Evolutionary conservation across 2,888 invertebrate genomes (phyloP), one percentile per base, ranked within the genome.

Genomic region (Drosophila pseudotalamancana): DNA sequence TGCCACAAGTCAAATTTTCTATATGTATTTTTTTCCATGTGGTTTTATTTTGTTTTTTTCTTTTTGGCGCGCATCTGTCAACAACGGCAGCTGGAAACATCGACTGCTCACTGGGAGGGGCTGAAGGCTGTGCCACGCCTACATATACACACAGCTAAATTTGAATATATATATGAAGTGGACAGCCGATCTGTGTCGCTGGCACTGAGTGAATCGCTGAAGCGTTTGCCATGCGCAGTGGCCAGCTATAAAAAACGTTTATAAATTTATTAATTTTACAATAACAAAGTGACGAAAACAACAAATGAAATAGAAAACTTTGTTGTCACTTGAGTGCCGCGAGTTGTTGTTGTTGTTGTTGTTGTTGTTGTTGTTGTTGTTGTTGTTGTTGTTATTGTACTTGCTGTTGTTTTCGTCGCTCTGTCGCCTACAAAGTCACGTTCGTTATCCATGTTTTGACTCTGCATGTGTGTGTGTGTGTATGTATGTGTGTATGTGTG

Each of bases 151-250:
- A 35, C 12, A 50, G 1, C 12, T 42, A 50, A 14, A 35, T 2
- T 9, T 21, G n/a, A 16, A 14, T 29, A 16, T 14, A 23, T 23
- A n/a, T 40, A 12, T 40, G 32, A 27, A 56, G 70, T 51, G 64
- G 49, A 45, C 60, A 34, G 35, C 59, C 31, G 70, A 64, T 59
- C 64, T 59, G 57, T 39, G 54, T 42, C 32, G 46, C 50, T 64
- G 66, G 46, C 64, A 64, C 56, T 73, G 74, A 71, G 67, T 39
- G 32, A 77, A 62, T 72, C 75, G 78, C 37, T 81, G 70, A 60
- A 79, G 78, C 79, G 79, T 78, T 79, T 75, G 75, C 67, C 70
- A 70, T 77, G 76, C 77, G 60, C 64, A 59, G 51, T 62, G 67
- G 57, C 62, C 42, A 46, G 12, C 68, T 42, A 67, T 57, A 62